Percentiles rank a stretch among this genome's conserved stretches.
Conservation (phyloP, 2,888 invertebrate genomes). For the Luffia ferchaultella region DNA sequence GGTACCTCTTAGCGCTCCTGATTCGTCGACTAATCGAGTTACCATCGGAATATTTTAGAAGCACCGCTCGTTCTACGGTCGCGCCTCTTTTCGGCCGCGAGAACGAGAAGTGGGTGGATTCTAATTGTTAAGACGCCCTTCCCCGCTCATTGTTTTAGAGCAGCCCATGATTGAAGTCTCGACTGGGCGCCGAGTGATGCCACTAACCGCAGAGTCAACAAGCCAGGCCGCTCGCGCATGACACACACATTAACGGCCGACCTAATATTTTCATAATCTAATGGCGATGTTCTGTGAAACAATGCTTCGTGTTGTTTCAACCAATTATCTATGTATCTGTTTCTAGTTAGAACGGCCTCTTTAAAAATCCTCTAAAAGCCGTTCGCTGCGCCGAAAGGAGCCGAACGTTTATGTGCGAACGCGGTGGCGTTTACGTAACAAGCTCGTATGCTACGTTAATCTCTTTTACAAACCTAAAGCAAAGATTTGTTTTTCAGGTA, state of each 20-base stretch:
- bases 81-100: conserved; percentile 35
- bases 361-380: conserved; percentile 56
- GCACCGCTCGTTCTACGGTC: conserved; percentile 41
- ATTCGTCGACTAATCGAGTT: conserved; percentile 33
- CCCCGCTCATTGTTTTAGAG: conserved; percentile 64
- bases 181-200: conserved; percentile 42
- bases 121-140: conserved; percentile 60
- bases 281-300: conserved; percentile 66
- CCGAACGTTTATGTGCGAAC: not conserved
- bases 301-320: conserved; percentile 54
- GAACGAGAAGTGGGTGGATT: conserved; percentile 53
- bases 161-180: conserved; percentile 62
- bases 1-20: conserved; percentile 21
- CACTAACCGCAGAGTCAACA: conserved; percentile 56
- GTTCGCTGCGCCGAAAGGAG: conserved; percentile 30
- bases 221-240: conserved; percentile 44
- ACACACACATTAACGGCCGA: conserved; percentile 63
- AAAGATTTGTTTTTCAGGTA: conserved; percentile 65
- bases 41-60: conserved; percentile 36
- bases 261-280: conserved; percentile 67
- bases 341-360: conserved; percentile 60
- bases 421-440: not conserved
- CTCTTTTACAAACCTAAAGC: conserved; percentile 6
- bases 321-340: conserved; percentile 57
- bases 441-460: not conserved